These are phyloP conservation scores for Mycetomoellerius zeteki DNA, from an alignment of 1,140 invertebrate species.

Conservation along the genomic window DNA sequence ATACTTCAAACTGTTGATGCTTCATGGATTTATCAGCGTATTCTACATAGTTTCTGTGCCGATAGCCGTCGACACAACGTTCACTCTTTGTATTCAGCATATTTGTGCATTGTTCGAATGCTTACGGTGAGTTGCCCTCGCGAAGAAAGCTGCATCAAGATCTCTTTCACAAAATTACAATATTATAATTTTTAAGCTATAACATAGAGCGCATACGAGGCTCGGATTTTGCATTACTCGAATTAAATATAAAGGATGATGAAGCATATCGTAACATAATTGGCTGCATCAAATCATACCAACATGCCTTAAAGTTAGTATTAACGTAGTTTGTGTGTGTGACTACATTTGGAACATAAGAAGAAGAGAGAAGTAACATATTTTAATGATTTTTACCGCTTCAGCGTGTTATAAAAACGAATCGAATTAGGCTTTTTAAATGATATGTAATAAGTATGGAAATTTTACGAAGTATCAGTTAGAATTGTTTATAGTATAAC, in stretches of 20 bases:
- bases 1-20: slow-evolving; percentile 27
- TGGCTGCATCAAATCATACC: slow-evolving; percentile 23
- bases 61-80: slow-evolving; percentile 68
- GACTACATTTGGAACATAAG: no score
- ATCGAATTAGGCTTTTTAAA: no score
- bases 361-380: no score
- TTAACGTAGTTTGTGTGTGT: background rate
- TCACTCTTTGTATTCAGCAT: slow-evolving; percentile 66
- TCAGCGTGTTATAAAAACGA: no score
- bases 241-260: slow-evolving; percentile 8
- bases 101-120: slow-evolving; percentile 66
- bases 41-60: background rate
- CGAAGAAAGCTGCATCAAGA: background rate
- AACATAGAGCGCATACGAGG: background rate
- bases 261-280: slow-evolving; percentile 8
- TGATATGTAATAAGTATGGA: no score
- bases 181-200: background rate
- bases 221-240: background rate
- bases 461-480: no score
- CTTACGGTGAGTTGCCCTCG: slow-evolving; percentile 58
- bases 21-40: background rate
- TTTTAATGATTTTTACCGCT: no score
- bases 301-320: slow-evolving; percentile 26
- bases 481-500: no score
- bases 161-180: no score